phyloP scores from a whole-genome alignment of 2,888 invertebrate species.

The Lasius platythorax region DNA sequence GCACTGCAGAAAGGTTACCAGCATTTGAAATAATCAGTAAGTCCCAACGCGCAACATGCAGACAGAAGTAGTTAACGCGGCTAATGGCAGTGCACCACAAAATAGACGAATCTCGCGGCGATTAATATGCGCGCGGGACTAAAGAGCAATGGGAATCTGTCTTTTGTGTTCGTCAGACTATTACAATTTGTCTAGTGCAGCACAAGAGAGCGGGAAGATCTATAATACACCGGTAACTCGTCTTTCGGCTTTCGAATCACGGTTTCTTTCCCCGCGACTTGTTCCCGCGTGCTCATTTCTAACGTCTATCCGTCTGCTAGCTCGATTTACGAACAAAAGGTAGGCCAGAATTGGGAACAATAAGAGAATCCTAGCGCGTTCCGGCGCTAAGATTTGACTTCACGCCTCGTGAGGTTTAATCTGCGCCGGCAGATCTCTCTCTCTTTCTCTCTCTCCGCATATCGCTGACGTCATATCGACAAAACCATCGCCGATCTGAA shows the following conservation, averaged over 20 bases:
- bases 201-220: background rate
- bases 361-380: conserved; percentile 64
- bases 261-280: conserved; percentile 54
- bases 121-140: conserved; percentile 2
- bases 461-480: conserved; percentile 21
- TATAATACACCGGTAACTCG: background rate
- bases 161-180: conserved; percentile 52
- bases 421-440: background rate
- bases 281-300: conserved; percentile 51
- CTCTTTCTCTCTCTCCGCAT: background rate
- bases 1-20: background rate
- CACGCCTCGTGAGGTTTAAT: conserved; percentile 55
- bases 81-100: conserved; percentile 10
- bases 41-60: background rate
- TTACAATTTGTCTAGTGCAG: conserved; percentile 55
- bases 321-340: conserved; percentile 67
- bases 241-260: conserved; percentile 32
- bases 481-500: conserved; percentile 22
- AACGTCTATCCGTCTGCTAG: conserved; percentile 61
- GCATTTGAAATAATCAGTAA: conserved; percentile 23
- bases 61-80: conserved; percentile 18
- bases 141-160: conserved; percentile 13
- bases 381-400: conserved; percentile 59
- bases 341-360: conserved; percentile 57
- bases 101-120: conserved; percentile 25